These are phyloP conservation scores for Antechinus flavipes DNA, from an alignment of 2,113 vertebrate species.

Conservation along the genomic window DNA sequence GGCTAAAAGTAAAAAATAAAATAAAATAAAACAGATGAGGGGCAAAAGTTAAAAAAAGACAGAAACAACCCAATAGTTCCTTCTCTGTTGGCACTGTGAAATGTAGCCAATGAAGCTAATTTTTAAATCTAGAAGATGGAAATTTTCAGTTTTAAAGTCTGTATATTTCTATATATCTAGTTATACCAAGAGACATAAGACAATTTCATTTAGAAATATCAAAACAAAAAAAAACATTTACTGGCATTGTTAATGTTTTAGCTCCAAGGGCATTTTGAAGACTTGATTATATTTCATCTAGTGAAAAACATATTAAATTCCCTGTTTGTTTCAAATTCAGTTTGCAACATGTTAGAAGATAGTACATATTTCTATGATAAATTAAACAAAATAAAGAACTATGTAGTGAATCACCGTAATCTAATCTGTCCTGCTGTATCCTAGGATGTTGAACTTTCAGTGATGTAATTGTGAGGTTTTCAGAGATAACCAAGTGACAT, in stretches of 20 bases:
- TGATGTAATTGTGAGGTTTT: slow-evolving; percentile 63
- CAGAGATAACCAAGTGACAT: slow-evolving; percentile 46
- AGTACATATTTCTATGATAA: slow-evolving; percentile 62
- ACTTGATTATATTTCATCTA: slow-evolving; percentile 36
- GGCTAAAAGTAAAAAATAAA: background rate
- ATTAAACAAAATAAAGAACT: slow-evolving; percentile 63
- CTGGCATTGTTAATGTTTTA: background rate
- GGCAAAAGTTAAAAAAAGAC: background rate
- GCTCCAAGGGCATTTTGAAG: slow-evolving; percentile 58
- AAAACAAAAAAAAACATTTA: background rate
- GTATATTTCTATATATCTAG: background rate
- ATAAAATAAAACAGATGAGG: background rate
- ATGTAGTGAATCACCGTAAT: slow-evolving; percentile 59
- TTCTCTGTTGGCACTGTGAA: slow-evolving; percentile 14
- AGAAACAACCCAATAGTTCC: background rate
- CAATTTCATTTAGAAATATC: background rate
- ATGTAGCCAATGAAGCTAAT: background rate
- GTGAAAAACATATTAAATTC: slow-evolving; percentile 50
- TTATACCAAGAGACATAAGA: background rate
- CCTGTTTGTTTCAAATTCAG: slow-evolving; percentile 30
- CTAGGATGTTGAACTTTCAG: slow-evolving; percentile 38
- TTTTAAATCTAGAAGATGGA: background rate
- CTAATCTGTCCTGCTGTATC: slow-evolving; percentile 11
- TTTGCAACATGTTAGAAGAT: slow-evolving; percentile 40
- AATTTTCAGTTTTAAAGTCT: background rate